A percentile compares a stretch with the other conserved stretches of the same genome.
These are phyloP conservation scores for Porites evermanni DNA, from an alignment of 92 coral and sea anemone genomes.

Conservation along the genomic window DNA sequence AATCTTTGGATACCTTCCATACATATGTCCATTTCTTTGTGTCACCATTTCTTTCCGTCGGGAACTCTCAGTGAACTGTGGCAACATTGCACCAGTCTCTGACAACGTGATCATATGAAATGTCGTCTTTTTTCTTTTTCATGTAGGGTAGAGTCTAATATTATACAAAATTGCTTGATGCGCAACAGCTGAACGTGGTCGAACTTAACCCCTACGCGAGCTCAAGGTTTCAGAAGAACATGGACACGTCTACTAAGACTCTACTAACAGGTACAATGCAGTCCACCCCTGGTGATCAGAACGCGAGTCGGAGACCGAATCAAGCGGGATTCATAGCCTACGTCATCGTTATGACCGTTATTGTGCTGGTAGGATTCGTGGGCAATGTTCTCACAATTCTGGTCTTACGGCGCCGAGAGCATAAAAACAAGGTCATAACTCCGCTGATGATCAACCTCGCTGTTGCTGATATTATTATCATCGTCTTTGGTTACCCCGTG, in stretches of 20 bases:
- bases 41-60: too few species aligned
- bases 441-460: slow-evolving; percentile 73
- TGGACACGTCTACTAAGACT: neutral
- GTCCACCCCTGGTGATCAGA: neutral
- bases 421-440: slow-evolving; percentile 61
- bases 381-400: slow-evolving; percentile 61
- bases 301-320: neutral
- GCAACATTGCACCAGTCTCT: neutral
- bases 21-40: too few species aligned
- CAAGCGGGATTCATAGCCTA: slow-evolving; percentile 32
- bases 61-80: too few species aligned
- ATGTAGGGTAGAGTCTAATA: too few species aligned
- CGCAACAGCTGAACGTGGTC: neutral
- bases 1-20: too few species aligned
- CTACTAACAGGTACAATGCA: neutral
- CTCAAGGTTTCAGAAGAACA: neutral
- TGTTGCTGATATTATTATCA: slow-evolving; percentile 44
- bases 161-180: too few species aligned
- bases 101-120: too few species aligned
- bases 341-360: slow-evolving; percentile 48
- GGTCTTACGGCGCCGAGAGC: slow-evolving; percentile 57
- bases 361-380: slow-evolving; percentile 46
- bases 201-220: neutral
- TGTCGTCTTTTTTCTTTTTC: neutral
- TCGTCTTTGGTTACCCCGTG: slow-evolving; percentile 72